phyloP scores from a whole-genome alignment of 2,113 vertebrate species.

The Turdus rufiventris region DNA sequence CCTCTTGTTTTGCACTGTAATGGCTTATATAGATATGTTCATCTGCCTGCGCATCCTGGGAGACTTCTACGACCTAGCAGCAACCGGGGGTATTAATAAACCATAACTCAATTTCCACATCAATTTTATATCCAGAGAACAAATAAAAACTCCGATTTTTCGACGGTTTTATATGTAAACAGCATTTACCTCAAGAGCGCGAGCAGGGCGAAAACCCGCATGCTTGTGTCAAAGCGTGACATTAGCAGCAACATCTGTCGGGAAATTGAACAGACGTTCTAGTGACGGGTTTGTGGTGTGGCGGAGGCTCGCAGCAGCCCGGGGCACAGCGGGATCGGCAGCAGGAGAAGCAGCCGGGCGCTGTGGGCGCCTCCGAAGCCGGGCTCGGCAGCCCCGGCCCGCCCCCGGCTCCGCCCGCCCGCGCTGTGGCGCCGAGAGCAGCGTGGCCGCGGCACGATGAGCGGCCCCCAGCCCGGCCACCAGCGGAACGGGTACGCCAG shows the following conservation, averaged over 20 bases:
- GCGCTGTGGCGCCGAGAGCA: neutral
- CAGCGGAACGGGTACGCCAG: neutral
- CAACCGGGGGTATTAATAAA: neutral
- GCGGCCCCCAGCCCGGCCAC: neutral
- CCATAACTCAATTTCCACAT: neutral
- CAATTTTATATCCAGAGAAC: neutral
- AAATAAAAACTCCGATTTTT: neutral
- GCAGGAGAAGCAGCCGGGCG: accelerated
- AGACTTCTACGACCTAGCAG: neutral
- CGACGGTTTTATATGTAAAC: neutral
- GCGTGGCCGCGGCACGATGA: neutral
- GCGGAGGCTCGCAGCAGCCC: neutral
- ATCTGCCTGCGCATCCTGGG: neutral
- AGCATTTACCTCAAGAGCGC: neutral
- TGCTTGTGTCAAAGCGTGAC: neutral
- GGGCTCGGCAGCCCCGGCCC: too few species aligned
- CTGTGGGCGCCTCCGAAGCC: accelerated
- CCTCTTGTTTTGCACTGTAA: neutral
- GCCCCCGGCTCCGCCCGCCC: neutral
- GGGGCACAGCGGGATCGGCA: accelerated
- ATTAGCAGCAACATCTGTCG: neutral
- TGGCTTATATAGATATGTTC: neutral
- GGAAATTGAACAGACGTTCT: accelerated
- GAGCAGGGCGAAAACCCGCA: neutral
- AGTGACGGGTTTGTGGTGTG: accelerated